Base-by-base conservation (phyloP, 2,888 invertebrate species). In the Papilio elwesi region DNA sequence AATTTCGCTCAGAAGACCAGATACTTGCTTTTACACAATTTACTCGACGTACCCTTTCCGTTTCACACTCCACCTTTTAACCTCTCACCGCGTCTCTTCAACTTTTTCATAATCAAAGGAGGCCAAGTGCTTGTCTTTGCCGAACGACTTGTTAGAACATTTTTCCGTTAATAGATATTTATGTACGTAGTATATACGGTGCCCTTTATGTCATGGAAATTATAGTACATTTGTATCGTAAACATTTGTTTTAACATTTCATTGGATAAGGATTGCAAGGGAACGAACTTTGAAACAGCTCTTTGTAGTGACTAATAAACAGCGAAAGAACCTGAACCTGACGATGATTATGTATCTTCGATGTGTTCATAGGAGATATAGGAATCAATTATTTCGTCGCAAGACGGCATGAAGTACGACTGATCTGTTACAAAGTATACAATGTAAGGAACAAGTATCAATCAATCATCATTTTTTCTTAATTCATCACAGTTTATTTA, bases 41-140 rank as follows among this genome's bases (percentile, higher is more conserved):
- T 88, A 78, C 83, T 74, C 78, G 80, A 82, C 81, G 77, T 84
- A 87, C 86, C 85, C 86, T 89, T 89, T 89, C 82, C 79, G 77
- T 78, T 82, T 78, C 79, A 76, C 84, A 82, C 87, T 87, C 82
- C 85, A 87, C 87, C 84, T 86, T 87, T 86, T 83, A 81, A 80
- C 83, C 82, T 83, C 85, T 85, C 82, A 83, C 84, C 85, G 81
- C 83, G 83, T 85, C 87, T 83, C 88, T 89, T 86, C 86, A 88
- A 85, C 85, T 87, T 89, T 88, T 87, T 84, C 81, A 87, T 89
- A 88, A 89, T 88, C 86, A 90, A 88, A 88, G 87, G 79, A 85
- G 83, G 84, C 80, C 85, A 85, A 90, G 86, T 85, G 80, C 82
- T 81, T 83, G 81, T 82, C 83, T 87, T 89, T 87, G 87, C 87